Conservation (phyloP, 2,888 invertebrate species). For the Eupeodes latifasciatus region DNA sequence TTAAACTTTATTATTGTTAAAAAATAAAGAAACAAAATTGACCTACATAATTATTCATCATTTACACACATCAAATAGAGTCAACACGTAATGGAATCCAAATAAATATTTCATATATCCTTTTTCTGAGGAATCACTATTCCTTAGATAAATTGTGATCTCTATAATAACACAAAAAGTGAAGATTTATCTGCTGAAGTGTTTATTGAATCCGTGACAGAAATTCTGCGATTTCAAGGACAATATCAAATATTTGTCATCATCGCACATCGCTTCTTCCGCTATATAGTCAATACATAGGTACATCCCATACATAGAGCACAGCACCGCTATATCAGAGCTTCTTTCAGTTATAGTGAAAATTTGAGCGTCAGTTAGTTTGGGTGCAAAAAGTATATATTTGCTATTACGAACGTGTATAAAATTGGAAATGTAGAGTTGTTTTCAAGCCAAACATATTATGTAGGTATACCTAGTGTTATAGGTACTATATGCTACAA, state of each 20-base stretch:
- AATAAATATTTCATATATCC: conserved; percentile 57
- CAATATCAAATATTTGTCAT: conserved; percentile 75
- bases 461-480: conserved; percentile 23
- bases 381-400: conserved; percentile 51
- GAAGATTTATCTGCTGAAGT: conserved; percentile 80
- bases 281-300: background rate
- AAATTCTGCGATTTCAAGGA: conserved; percentile 78
- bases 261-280: background rate
- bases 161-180: conserved; percentile 36
- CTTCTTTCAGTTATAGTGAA: background rate
- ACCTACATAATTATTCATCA: conserved; percentile 4
- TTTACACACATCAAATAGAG: conserved; percentile 19
- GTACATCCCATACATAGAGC: too few relatives aligned
- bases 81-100: conserved; percentile 55
- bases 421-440: conserved; percentile 70
- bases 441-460: conserved; percentile 32
- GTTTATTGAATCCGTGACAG: conserved; percentile 84
- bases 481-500: too few relatives aligned
- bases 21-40: background rate
- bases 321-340: too few relatives aligned
- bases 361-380: conserved; percentile 12
- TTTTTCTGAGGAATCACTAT: conserved; percentile 15
- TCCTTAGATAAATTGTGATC: conserved; percentile 46
- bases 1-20: too few relatives aligned
- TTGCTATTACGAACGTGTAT: conserved; percentile 60